Conservation (phyloP, 2,113 vertebrate genomes). For the Xenopus tropicalis region UCB_Xtro_10.0 CM004448.2:80766501-80767000, state of each 20-base stretch:
- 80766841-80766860: background rate
- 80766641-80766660: background rate
- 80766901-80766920: background rate
- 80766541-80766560: no score
- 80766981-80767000: no score
- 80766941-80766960: no score
- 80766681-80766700: background rate
- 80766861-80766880: background rate
- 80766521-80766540: no score
- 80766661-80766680: background rate
- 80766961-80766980: no score
- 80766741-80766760: constrained; percentile 1
- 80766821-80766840: background rate
- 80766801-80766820: background rate
- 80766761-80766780: background rate
- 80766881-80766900: background rate
- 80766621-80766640: background rate
- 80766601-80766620: background rate
- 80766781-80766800: background rate
- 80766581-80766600: background rate
- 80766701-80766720: background rate
- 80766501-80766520: no score
- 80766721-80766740: constrained; percentile 1
- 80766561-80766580: background rate
- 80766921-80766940: no score